A percentile compares a stretch with the other conserved stretches of the same genome.
Conservation (phyloP, 2,888 invertebrate genomes). For the Tetranychus truncatus region DNA sequence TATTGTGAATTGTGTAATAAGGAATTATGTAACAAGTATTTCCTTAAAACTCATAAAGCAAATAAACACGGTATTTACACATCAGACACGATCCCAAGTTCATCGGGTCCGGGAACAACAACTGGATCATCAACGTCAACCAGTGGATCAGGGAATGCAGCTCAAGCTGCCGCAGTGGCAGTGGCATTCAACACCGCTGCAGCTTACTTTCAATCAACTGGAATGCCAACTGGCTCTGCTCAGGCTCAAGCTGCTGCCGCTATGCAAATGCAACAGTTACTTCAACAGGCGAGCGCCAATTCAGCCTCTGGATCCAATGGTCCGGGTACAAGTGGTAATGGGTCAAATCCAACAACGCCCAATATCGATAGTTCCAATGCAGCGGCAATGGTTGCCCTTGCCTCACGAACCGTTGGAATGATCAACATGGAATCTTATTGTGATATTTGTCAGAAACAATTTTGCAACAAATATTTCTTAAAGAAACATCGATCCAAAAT, state of each 20-base stretch:
- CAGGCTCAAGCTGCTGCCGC: conserved; percentile 14
- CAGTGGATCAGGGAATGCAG: neutral
- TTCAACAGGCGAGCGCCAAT: conserved; percentile 10
- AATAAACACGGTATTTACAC: conserved; percentile 88
- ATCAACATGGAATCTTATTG: conserved; percentile 45
- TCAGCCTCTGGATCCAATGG: conserved; percentile 3
- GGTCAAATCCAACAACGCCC: neutral
- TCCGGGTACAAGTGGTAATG: neutral
- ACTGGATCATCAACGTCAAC: conserved; percentile 13
- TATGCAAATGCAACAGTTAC: conserved; percentile 19
- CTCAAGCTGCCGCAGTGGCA: conserved; percentile 16
- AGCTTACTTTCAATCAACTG: conserved; percentile 17
- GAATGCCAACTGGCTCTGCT: neutral
- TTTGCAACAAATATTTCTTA: conserved; percentile 93
- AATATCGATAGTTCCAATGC: neutral
- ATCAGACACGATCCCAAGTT: conserved; percentile 29
- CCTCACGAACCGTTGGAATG: conserved; percentile 2
- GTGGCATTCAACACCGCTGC: conserved; percentile 20
- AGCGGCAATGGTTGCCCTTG: conserved; percentile 15
- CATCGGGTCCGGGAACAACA: conserved; percentile 13
- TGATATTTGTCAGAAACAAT: conserved; percentile 91
- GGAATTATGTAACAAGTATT: conserved; percentile 96
- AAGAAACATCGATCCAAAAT: conserved; percentile 96
- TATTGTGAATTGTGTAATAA: conserved; percentile 94
- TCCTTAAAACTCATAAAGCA: conserved; percentile 89